A percentile compares a stretch with the other conserved stretches of the same genome.
Conservation (phyloP, 2,113 vertebrate genomes). For the Seriola quinqueradiata region DNA sequence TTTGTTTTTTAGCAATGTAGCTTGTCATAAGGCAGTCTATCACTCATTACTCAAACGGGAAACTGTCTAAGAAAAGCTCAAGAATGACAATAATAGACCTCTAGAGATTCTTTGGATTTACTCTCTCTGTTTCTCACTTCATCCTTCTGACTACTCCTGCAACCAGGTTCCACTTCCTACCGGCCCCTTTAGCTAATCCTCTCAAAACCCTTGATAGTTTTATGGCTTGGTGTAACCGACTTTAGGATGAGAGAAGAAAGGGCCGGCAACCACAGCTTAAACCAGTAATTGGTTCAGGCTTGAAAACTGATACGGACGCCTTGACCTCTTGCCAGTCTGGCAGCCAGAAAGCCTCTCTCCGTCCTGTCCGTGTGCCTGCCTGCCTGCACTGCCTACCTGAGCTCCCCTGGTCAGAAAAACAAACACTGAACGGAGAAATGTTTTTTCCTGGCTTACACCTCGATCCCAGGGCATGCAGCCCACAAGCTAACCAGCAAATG, state of each 20-base stretch:
- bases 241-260: conserved; percentile 75
- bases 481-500: conserved; percentile 57
- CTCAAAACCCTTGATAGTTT: conserved; percentile 75
- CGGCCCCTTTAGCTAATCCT: conserved; percentile 65
- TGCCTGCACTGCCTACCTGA: conserved; percentile 43
- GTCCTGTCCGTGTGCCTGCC: conserved; percentile 54
- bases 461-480: conserved; percentile 66
- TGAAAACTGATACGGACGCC: conserved; percentile 70
- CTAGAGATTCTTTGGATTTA: not conserved
- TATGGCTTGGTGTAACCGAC: conserved; percentile 73
- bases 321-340: conserved; percentile 68
- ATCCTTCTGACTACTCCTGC: conserved; percentile 21
- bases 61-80: not conserved
- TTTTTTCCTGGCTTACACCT: conserved; percentile 79
- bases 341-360: conserved; percentile 64
- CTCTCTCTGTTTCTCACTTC: not conserved
- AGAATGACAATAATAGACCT: not conserved
- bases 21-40: not conserved
- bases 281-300: conserved; percentile 78
- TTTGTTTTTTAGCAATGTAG: not conserved
- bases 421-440: conserved; percentile 67
- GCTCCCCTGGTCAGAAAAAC: conserved; percentile 78
- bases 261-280: conserved; percentile 71
- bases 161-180: conserved; percentile 50
- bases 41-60: not conserved